Conservation (phyloP, 2,113 vertebrate species). For the Desmodus rotundus region DNA sequence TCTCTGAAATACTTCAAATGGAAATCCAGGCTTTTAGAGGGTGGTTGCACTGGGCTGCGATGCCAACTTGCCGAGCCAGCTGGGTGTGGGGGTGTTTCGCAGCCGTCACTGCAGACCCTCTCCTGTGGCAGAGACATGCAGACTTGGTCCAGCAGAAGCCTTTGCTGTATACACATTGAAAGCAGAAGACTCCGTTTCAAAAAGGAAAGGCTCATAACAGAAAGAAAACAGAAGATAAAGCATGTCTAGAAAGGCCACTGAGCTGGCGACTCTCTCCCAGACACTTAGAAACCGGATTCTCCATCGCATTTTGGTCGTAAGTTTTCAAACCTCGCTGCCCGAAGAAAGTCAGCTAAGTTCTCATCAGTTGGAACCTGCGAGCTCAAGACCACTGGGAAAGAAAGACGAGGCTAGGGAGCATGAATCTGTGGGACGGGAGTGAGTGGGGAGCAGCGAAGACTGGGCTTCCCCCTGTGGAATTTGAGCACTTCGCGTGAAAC, state of each 20-base stretch:
- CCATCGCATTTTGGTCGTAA: neutral
- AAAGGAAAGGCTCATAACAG: neutral
- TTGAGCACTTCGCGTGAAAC: neutral
- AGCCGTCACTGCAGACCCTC: neutral
- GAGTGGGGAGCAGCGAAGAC: neutral
- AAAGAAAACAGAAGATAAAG: neutral
- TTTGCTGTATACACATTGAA: neutral
- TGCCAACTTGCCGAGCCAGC: neutral
- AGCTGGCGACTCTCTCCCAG: neutral
- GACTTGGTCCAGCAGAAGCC: neutral
- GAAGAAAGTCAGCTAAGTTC: neutral
- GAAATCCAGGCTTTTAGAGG: neutral
- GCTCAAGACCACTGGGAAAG: neutral
- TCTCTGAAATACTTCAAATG: neutral
- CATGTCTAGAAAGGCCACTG: neutral
- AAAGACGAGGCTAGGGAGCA: neutral
- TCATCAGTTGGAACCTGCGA: fast-evolving
- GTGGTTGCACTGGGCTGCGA: neutral
- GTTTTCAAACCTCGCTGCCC: neutral
- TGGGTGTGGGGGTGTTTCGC: neutral
- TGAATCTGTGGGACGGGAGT: neutral
- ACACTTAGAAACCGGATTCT: neutral
- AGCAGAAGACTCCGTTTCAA: neutral
- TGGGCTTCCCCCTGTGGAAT: neutral
- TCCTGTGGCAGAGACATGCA: neutral